Percentiles rank a stretch among this genome's conserved stretches.
Evolutionary conservation across 1,140 invertebrate species (phyloP).

Genomic region (Macrosteles quadrilineatus): DNA sequence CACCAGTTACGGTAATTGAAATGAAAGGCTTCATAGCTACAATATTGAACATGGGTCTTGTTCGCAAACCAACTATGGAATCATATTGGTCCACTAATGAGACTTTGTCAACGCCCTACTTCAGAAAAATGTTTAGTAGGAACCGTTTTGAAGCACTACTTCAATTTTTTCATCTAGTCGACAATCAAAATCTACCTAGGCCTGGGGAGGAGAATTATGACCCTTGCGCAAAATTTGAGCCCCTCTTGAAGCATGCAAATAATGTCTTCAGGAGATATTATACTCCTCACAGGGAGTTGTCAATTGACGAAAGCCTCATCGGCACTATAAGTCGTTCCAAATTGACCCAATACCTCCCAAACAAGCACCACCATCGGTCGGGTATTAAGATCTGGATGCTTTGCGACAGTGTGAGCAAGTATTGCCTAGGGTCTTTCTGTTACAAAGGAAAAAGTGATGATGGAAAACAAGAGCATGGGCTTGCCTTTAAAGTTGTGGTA

Average conservation of each 20-base stretch:
- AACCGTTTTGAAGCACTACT: neutral
- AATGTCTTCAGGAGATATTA: conserved; percentile 41
- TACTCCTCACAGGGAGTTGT: conserved; percentile 40
- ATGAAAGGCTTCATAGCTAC: conserved; percentile 1
- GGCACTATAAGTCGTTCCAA: conserved; percentile 39
- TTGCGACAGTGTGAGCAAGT: conserved; percentile 40
- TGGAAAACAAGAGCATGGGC: conserved; percentile 40
- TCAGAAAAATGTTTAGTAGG: neutral
- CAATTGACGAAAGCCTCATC: conserved; percentile 40
- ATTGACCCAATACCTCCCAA: conserved; percentile 43
- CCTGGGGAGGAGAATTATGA: neutral
- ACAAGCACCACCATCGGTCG: conserved; percentile 43
- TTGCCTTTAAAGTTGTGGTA: conserved; percentile 37
- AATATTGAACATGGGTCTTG: conserved; percentile 1
- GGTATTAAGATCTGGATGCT: conserved; percentile 44
- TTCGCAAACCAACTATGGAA: conserved; percentile 7
- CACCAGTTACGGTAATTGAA: neutral
- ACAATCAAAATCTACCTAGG: neutral
- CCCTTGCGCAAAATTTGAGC: conserved; percentile 43
- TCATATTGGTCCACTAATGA: conserved; percentile 5
- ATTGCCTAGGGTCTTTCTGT: conserved; percentile 41
- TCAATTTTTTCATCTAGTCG: neutral
- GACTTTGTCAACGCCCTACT: neutral
- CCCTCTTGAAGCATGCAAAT: conserved; percentile 42
- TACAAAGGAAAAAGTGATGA: conserved; percentile 37